These are phyloP conservation scores for Trichomycterus rosablanca DNA, from an alignment of 2,113 vertebrate species.

Conservation along the genomic window DNA sequence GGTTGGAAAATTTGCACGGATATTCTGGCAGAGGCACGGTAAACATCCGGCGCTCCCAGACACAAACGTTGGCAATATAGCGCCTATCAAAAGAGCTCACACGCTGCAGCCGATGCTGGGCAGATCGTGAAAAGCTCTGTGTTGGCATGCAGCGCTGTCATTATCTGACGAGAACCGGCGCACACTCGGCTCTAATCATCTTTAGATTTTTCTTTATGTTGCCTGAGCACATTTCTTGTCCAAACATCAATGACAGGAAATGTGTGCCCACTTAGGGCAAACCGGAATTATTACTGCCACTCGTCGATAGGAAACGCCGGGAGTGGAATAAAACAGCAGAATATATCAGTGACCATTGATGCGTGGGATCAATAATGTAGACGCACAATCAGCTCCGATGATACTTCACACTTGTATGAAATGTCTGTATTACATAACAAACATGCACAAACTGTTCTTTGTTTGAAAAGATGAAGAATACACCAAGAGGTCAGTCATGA, in stretches of 20 bases:
- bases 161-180: conserved; percentile 22
- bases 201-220: not conserved
- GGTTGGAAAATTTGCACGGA: conserved; percentile 30
- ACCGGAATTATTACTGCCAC: not conserved
- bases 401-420: too few relatives aligned
- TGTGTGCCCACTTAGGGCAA: not conserved
- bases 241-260: not conserved
- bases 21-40: conserved; percentile 25
- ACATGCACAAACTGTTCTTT: too few relatives aligned
- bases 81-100: not conserved
- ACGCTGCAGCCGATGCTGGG: conserved; percentile 16
- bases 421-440: too few relatives aligned
- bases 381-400: not conserved
- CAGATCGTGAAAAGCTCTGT: conserved; percentile 16
- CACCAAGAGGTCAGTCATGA: too few relatives aligned
- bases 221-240: not conserved
- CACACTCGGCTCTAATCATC: conserved; percentile 20
- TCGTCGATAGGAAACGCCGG: not conserved
- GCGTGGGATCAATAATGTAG: not conserved
- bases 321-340: not conserved
- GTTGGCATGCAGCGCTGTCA: not conserved
- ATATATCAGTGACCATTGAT: conserved; percentile 6
- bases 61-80: conserved; percentile 27
- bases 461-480: too few relatives aligned
- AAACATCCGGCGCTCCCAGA: conserved; percentile 40